Conservation (phyloP, 2,797 vertebrate species). For the Syngnathus acus region DNA sequence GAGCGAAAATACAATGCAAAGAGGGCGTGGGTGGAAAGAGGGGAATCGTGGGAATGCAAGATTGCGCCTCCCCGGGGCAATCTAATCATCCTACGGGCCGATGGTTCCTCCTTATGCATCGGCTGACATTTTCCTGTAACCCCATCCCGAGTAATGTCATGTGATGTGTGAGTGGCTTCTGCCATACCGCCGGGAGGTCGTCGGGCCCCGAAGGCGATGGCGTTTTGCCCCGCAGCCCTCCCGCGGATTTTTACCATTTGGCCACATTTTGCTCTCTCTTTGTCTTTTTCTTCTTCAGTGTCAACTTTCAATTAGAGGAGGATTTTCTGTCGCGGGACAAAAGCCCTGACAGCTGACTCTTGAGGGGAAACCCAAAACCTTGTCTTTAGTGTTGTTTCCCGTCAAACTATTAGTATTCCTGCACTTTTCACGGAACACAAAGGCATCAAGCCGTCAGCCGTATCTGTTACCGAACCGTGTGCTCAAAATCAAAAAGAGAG, state of each 20-base stretch:
- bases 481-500: conserved; percentile 16
- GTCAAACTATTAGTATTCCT: conserved; percentile 48
- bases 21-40: conserved; percentile 72
- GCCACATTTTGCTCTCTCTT: conserved; percentile 40
- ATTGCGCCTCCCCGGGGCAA: conserved; percentile 70
- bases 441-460: conserved; percentile 31
- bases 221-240: conserved; percentile 49
- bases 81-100: conserved; percentile 76
- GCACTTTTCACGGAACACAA: conserved; percentile 47
- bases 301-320: conserved; percentile 62
- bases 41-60: conserved; percentile 76
- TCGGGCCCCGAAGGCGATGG: conserved; percentile 39
- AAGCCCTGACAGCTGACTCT: conserved; percentile 54
- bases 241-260: conserved; percentile 54
- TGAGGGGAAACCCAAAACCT: conserved; percentile 57
- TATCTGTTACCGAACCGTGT: conserved; percentile 49
- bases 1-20: conserved; percentile 62
- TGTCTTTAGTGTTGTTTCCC: conserved; percentile 38
- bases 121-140: conserved; percentile 75
- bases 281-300: conserved; percentile 28
- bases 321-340: conserved; percentile 51
- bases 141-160: conserved; percentile 73
- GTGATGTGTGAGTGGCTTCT: conserved; percentile 75
- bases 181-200: conserved; percentile 63
- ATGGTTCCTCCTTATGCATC: conserved; percentile 72